Evolutionary conservation across 1,140 invertebrate genomes (phyloP), one percentile per base, ranked within the genome.

Genomic region (Zaprionus nigranus): DNA sequence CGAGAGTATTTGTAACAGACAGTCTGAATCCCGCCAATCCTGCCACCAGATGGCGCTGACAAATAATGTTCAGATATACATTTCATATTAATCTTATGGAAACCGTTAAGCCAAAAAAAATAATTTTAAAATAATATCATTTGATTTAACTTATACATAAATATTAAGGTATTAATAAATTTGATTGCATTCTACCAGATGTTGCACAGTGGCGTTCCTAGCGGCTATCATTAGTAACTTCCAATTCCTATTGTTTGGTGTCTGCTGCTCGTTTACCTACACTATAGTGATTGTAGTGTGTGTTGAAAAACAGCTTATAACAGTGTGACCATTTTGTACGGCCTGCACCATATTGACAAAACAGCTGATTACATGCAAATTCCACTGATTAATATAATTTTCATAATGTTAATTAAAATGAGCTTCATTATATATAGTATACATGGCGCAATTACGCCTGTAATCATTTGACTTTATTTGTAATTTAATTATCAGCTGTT

Each of bases 401-500:
- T 3, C 46, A 51, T 2, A 22, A 24, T 22, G 17, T 24, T 12
- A 24, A 22, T 51, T 51, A 13, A 24, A 24, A 12, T 51, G 3
- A 24, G 11, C 11, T 22, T 22, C 20, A 51, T 51, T 51, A 5
- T 24, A 12, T 22, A 51, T 51, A 51, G 20, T 24, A 51, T 22
- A 51, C 13, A 15, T 15, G 38, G 15, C 46, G 17, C 46, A 20
- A 22, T 51, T 51, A 22, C 11, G 22, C 46, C 13, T 51, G 46
- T 51, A 5, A n/a, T n/a, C 6, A 46, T 17, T 51, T 51, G 5
- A 51, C 46, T 13, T 22, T 12, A 51, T 22, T 51, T 51, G 46
- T 51, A 51, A 20, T 22, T 24, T 51, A 51, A 24, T 51, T 51
- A 51, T 22, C 46, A 51, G 46, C 46, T 51, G 46, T 51, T 51